Percentiles rank a stretch among this genome's conserved stretches.
Evolutionary conservation across 1,140 invertebrate genomes (phyloP).

Genomic region (Pseudomyrmex concolor): DNA sequence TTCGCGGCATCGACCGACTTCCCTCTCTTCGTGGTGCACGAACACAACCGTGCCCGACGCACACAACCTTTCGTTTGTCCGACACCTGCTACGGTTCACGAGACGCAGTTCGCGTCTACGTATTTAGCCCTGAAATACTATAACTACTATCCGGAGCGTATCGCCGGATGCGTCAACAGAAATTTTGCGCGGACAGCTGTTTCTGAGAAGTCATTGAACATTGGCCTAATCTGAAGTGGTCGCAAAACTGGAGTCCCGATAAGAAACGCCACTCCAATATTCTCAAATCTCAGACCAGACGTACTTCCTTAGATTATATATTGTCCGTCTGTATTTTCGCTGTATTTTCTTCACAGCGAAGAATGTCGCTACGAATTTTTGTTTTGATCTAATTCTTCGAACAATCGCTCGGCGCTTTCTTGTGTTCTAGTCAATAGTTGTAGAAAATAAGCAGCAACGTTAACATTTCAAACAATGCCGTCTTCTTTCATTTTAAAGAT

Average conservation of each 20-base stretch:
- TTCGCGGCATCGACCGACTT: slow-evolving; percentile 78
- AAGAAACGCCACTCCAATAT: not conserved
- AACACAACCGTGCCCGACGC: slow-evolving; percentile 44
- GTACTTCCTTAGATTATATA: no score
- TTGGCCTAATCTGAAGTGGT: not conserved
- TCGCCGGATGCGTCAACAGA: no score
- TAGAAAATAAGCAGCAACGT: not conserved
- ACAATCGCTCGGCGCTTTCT: no score
- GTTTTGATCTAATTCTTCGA: no score
- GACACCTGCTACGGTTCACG: slow-evolving; percentile 14
- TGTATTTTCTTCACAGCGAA: no score
- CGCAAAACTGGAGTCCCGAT: not conserved
- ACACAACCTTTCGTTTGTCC: slow-evolving; percentile 15
- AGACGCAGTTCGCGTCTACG: not conserved
- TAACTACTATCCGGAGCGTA: no score
- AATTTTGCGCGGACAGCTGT: no score
- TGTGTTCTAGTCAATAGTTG: not conserved
- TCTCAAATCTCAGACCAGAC: no score
- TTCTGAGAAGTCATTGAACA: no score
- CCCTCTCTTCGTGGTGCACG: slow-evolving; percentile 59
- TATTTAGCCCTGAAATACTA: slow-evolving; percentile 1
- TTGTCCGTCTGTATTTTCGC: no score
- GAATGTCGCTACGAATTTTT: no score
- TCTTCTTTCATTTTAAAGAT: not conserved
- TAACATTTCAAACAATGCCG: not conserved